Evolutionary conservation across 2,113 vertebrate species (phyloP).

Genomic region (Equus przewalskii): DNA sequence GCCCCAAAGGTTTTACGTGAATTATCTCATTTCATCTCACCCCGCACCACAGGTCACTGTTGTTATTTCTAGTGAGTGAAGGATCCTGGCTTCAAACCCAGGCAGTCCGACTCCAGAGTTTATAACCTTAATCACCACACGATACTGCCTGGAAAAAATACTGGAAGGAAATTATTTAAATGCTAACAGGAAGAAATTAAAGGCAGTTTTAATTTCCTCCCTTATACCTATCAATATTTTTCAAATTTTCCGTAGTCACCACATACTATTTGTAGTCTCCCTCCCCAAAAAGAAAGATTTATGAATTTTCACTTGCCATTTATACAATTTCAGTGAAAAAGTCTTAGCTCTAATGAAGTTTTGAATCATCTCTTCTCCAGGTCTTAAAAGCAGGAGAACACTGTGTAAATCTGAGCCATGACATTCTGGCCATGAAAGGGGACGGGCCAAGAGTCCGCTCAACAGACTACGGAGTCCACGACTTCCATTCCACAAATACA

Average conservation of each 20-base stretch:
- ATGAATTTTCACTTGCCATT: constrained; percentile 11
- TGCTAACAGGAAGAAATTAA: not conserved
- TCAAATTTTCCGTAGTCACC: not conserved
- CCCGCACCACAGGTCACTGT: not conserved
- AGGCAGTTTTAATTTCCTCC: constrained; percentile 13
- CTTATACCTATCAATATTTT: not conserved
- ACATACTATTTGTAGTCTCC: not conserved
- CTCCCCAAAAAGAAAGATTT: not conserved
- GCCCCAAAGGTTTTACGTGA: not conserved
- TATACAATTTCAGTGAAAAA: constrained; percentile 4
- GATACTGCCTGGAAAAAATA: not conserved
- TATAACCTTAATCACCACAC: not conserved
- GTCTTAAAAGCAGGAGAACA: not conserved
- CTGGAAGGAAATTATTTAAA: constrained; percentile 28
- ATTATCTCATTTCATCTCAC: not conserved
- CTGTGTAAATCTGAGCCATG: not conserved
- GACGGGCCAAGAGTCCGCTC: not conserved
- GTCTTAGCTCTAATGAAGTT: not conserved
- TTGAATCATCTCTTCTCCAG: not conserved
- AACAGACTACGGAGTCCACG: not conserved
- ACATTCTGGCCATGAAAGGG: not conserved
- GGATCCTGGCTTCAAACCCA: not conserved
- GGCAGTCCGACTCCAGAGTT: not conserved
- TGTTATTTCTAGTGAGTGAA: constrained; percentile 5
- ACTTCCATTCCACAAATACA: not conserved